Base-by-base conservation (phyloP, 2,888 invertebrate species). In the Scaptomyza flava region DNA sequence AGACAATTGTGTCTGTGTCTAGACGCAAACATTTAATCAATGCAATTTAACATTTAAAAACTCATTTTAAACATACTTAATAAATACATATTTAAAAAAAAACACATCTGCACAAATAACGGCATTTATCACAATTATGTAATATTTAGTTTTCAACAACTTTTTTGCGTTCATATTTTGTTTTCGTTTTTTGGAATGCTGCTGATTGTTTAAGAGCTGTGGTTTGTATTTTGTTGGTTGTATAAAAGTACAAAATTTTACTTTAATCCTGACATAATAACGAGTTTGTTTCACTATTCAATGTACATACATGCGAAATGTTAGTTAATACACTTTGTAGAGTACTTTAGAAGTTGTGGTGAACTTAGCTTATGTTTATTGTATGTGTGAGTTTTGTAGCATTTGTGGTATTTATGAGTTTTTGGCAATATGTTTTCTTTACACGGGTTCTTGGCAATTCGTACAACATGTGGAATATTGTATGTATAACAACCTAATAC, bases 41-140 rank as follows among this genome's bases (percentile, higher is more conserved):
- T 71, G 84, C 87, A 84, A 87, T 84, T 72, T 52, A 84, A 84
- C 83, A 82, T 85, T 84, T 72, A 79, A 82, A 79, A 87, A 87
- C 71, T 77, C 53, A 84, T 84, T 75, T 72, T 77, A 77, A 58
- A 67, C 74, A 71, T 84, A 86, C 72, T 82, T 86, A 82, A 78
- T 71, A 64, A 67, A 76, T 81, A 77, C 68, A 77, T 68, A 74
- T 60, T 52, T 54, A 69, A 72, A 73, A 73, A 70, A 65, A 75
- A 68, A 79, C 69, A 75, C 62, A 84, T 73, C 74, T 87, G 73
- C 85, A 73, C 77, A 87, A 75, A 60, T 73, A 84, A 73, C 84
- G 81, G 72, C 68, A 72, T 77, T 84, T 83, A 83, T 83, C 83
- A 83, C 83, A 83, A 81, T 81, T 76, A 68, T 74, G 70, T 77